These are phyloP conservation scores for Lophotis ruficrista DNA, from an alignment of 2,113 vertebrate genomes.

Conservation along the genomic window DNA sequence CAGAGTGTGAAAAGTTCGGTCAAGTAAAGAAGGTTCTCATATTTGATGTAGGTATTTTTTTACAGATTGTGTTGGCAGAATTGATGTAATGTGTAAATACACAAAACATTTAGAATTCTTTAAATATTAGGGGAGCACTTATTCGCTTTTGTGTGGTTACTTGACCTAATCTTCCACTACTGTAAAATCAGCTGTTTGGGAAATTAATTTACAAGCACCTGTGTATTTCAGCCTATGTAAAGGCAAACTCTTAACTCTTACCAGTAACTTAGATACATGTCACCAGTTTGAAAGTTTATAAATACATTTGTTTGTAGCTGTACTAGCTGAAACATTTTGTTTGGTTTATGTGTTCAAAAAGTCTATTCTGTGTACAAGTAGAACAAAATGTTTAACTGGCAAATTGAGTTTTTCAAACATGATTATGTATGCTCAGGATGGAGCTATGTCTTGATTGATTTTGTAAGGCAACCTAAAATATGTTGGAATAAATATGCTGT, in stretches of 20 bases:
- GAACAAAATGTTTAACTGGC: not conserved
- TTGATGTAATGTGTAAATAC: not conserved
- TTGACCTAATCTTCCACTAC: not conserved
- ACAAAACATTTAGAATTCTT: not conserved
- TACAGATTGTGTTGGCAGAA: not conserved
- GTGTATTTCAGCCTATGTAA: not conserved
- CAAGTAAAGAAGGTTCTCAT: conserved; percentile 94
- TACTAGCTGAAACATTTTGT: not conserved
- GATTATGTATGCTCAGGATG: not conserved
- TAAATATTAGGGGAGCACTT: not conserved
- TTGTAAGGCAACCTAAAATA: not conserved
- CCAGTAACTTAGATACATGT: not conserved
- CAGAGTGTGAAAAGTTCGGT: conserved; percentile 96
- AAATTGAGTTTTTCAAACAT: not conserved
- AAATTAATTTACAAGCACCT: not conserved
- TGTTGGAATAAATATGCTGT: not conserved
- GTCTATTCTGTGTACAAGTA: not conserved
- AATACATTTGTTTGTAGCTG: not conserved
- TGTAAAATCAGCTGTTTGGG: not conserved
- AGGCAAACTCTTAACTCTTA: not conserved
- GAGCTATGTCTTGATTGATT: not conserved
- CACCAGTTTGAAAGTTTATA: not conserved
- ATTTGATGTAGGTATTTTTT: conserved; percentile 89
- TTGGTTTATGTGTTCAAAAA: not conserved
- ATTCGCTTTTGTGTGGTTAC: not conserved